Conservation (phyloP, 2,797 vertebrate genomes). For the Tiaroga cobitis region DNA sequence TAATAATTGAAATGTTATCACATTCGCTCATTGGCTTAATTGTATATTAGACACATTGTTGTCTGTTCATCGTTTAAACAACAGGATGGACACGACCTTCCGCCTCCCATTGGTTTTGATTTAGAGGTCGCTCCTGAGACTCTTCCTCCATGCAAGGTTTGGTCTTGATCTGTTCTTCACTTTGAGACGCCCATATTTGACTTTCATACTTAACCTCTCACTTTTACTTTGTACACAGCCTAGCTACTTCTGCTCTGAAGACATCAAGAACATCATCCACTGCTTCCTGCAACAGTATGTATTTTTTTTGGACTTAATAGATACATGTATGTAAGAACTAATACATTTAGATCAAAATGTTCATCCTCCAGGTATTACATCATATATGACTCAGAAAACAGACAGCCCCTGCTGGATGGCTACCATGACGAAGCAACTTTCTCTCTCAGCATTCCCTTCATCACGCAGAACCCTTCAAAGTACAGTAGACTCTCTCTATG, state of each 20-base stretch:
- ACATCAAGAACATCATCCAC: constrained; percentile 85
- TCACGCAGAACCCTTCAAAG: constrained; percentile 82
- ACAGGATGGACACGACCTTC: constrained; percentile 89
- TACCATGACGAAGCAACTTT: constrained; percentile 92
- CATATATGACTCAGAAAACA: constrained; percentile 87
- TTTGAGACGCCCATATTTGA: background rate
- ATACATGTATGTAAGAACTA: background rate
- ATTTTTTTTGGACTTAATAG: background rate
- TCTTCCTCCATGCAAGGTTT: constrained; percentile 86
- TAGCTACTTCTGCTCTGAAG: constrained; percentile 88
- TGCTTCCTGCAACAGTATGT: constrained; percentile 91
- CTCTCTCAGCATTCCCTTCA: constrained; percentile 85
- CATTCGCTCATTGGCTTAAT: background rate
- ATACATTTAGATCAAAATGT: background rate
- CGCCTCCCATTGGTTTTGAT: constrained; percentile 89
- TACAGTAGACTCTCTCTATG: constrained; percentile 57
- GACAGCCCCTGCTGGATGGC: constrained; percentile 88
- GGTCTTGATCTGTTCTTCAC: background rate
- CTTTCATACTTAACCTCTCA: constrained; percentile 11
- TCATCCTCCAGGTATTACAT: constrained; percentile 78
- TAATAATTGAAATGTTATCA: background rate
- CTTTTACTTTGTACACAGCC: constrained; percentile 74
- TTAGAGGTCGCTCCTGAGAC: constrained; percentile 83
- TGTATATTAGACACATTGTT: background rate
- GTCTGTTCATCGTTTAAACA: background rate